Conservation (phyloP, 2,797 vertebrate species). For the Taeniopygia guttata region DNA sequence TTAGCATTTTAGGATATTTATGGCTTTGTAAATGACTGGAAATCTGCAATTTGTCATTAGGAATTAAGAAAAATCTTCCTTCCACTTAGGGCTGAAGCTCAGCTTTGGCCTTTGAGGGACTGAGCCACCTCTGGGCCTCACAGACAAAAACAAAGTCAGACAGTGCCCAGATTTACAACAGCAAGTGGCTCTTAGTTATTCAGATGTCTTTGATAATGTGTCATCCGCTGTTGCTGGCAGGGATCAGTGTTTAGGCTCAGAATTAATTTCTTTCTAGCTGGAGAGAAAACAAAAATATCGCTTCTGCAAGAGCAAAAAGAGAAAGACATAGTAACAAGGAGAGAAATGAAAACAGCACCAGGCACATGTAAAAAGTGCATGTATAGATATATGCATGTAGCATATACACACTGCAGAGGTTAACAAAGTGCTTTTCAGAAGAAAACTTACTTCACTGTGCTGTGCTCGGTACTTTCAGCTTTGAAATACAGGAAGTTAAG, state of each 20-base stretch:
- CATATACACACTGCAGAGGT: background rate
- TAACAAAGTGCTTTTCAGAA: background rate
- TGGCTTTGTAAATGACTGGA: constrained; percentile 26
- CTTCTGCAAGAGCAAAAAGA: background rate
- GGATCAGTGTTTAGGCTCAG: constrained; percentile 35
- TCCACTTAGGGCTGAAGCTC: background rate
- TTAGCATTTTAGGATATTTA: constrained; percentile 42
- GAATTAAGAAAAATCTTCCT: constrained; percentile 43
- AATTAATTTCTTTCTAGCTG: constrained; percentile 40
- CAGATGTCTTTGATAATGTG: constrained; percentile 47
- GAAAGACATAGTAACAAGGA: background rate
- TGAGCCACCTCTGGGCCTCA: constrained; percentile 40
- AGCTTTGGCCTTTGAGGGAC: constrained; percentile 40
- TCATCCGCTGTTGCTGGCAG: constrained; percentile 25
- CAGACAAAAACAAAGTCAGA: constrained; percentile 56
- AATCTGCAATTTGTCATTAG: constrained; percentile 45
- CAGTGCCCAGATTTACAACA: constrained; percentile 61
- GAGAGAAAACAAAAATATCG: constrained; percentile 36
- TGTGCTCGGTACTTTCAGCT: background rate
- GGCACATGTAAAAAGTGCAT: background rate
- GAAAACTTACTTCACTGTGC: background rate
- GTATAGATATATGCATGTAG: background rate
- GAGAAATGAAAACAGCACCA: background rate
- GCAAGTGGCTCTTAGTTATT: constrained; percentile 54
- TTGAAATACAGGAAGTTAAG: background rate